Percentiles rank a stretch among this genome's conserved stretches.
phyloP scores from a whole-genome alignment of 2,797 vertebrate genomes.

The Carduelis carduelis region DNA sequence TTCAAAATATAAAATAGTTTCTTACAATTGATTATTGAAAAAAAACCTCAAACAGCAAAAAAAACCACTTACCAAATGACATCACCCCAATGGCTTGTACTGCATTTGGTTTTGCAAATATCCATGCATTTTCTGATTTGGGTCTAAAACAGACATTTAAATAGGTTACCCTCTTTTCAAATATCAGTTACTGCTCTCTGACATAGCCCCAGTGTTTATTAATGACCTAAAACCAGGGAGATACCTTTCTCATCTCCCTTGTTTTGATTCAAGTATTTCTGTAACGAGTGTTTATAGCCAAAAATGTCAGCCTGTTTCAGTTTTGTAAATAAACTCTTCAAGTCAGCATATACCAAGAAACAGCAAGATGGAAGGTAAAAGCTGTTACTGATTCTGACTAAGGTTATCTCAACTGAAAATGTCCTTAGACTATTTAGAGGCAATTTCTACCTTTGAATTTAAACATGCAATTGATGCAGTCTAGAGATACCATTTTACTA shows the following conservation, averaged over 20 bases:
- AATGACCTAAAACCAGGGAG: neutral
- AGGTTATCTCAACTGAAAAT: neutral
- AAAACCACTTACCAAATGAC: slow-evolving; percentile 89
- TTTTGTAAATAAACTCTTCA: neutral
- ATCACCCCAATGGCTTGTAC: slow-evolving; percentile 91
- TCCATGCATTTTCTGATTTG: slow-evolving; percentile 86
- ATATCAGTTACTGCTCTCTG: neutral
- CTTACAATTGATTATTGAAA: neutral
- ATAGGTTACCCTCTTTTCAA: neutral
- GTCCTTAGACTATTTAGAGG: neutral
- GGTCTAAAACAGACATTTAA: slow-evolving; percentile 72
- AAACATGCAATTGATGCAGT: neutral
- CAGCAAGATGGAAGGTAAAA: neutral
- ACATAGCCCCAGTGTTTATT: neutral
- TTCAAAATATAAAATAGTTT: neutral
- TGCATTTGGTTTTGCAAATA: slow-evolving; percentile 88
- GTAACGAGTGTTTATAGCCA: neutral
- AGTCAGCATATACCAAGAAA: neutral
- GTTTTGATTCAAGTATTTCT: neutral
- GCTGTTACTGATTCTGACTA: neutral
- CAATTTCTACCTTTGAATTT: neutral
- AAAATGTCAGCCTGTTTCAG: neutral
- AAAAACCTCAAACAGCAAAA: neutral
- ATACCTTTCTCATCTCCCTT: neutral
- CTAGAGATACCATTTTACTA: neutral